Conservation (phyloP, 2,888 invertebrate species). For the Tridacna gigas region DNA sequence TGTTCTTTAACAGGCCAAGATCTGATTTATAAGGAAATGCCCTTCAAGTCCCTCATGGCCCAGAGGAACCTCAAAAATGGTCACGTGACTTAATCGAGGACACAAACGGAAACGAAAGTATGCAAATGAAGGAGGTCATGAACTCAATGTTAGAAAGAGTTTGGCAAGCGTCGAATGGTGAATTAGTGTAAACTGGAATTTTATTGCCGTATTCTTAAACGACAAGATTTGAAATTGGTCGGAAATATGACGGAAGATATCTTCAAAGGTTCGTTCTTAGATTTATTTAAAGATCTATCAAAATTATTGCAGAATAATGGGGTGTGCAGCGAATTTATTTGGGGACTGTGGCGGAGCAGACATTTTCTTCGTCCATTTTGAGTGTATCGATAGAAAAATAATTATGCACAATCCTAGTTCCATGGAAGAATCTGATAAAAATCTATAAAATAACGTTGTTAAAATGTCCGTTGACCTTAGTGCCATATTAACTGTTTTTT, state of each 20-base stretch:
- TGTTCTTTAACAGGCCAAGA: too few relatives aligned
- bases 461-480: too few relatives aligned
- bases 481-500: too few relatives aligned
- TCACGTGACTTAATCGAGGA: constrained; percentile 16
- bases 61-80: not conserved
- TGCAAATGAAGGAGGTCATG: constrained; percentile 58
- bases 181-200: constrained; percentile 3
- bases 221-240: constrained; percentile 40
- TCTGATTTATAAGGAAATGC: too few relatives aligned
- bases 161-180: constrained; percentile 62
- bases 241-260: constrained; percentile 74
- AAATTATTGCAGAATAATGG: constrained; percentile 27
- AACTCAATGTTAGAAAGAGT: constrained; percentile 49
- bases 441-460: too few relatives aligned
- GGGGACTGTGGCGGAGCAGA: not conserved
- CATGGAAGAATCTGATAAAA: too few relatives aligned
- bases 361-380: constrained; percentile 21
- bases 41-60: constrained; percentile 6
- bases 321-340: constrained; percentile 59
- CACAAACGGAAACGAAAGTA: constrained; percentile 53
- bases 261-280: constrained; percentile 73
- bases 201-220: constrained; percentile 36
- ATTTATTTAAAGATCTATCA: constrained; percentile 21
- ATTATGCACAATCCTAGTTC: not conserved
- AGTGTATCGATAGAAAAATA: constrained; percentile 16